These are phyloP conservation scores for Macropis europaea DNA, from an alignment of 2,888 invertebrate species.

Conservation along the genomic window DNA sequence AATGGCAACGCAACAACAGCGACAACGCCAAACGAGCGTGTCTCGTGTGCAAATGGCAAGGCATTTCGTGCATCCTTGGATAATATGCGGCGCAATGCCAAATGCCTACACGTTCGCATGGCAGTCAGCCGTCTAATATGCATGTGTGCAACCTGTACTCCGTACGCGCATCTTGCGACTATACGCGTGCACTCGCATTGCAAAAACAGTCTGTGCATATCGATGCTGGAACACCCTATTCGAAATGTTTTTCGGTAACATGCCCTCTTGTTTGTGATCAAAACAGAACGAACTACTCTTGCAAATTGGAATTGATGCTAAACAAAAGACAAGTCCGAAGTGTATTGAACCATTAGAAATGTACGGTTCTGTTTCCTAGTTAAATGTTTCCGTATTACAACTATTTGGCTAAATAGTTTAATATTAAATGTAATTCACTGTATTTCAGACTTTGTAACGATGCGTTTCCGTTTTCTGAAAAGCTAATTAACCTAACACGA, in stretches of 20 bases:
- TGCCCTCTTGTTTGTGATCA: background rate
- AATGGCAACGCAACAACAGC: conserved; percentile 65
- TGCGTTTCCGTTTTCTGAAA: background rate
- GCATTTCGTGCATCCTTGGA: conserved; percentile 77
- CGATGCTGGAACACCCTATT: conserved; percentile 7
- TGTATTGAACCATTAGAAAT: too few relatives aligned
- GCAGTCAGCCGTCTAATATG: conserved; percentile 59
- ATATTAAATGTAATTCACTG: too few relatives aligned
- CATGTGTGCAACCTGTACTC: conserved; percentile 55
- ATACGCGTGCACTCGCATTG: conserved; percentile 27
- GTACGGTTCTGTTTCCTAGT: too few relatives aligned
- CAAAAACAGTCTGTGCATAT: conserved; percentile 32
- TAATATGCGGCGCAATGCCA: conserved; percentile 77
- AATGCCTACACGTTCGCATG: conserved; percentile 72
- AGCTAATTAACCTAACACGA: background rate
- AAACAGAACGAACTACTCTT: conserved; percentile 12
- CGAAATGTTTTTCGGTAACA: background rate
- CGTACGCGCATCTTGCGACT: conserved; percentile 41
- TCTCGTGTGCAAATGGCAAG: conserved; percentile 71
- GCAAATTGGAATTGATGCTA: too few relatives aligned
- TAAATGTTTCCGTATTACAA: too few relatives aligned
- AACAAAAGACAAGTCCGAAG: too few relatives aligned
- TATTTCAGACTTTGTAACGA: background rate
- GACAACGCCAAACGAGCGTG: conserved; percentile 67
- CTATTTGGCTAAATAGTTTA: too few relatives aligned